phyloP scores from a whole-genome alignment of 1,140 invertebrate species.

The Papilio helenus region DNA sequence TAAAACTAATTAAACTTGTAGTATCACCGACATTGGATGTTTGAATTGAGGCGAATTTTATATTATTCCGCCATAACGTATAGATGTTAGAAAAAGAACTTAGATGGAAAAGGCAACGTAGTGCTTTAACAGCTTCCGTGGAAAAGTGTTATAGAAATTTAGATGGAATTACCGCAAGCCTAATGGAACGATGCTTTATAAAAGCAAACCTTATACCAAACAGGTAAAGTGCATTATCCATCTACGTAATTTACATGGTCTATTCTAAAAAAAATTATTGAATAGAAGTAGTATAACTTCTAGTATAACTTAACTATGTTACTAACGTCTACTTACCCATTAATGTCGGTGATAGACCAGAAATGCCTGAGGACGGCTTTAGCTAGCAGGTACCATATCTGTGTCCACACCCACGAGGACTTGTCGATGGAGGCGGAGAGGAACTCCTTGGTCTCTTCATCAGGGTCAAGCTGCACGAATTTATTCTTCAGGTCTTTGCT shows the following conservation, averaged over 20 bases:
- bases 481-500: conserved; percentile 74
- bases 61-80: not conserved
- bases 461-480: conserved; percentile 87
- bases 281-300: no score
- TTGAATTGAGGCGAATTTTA: not conserved
- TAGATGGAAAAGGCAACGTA: not conserved
- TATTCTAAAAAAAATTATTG: not conserved
- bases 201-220: not conserved
- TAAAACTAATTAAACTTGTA: not conserved
- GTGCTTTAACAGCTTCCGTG: not conserved
- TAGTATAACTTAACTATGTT: not conserved
- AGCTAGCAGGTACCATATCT: conserved; percentile 89
- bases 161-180: not conserved
- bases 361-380: conserved; percentile 88
- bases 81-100: not conserved
- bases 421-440: conserved; percentile 88
- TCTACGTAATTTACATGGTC: not conserved
- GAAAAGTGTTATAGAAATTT: not conserved
- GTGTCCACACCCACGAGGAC: conserved; percentile 89
- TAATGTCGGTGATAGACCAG: conserved; percentile 92
- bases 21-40: not conserved
- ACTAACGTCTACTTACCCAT: conserved; percentile 86
- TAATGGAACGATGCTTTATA: not conserved
- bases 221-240: not conserved
- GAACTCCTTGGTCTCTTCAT: conserved; percentile 89